These are phyloP conservation scores for Hydropotes inermis DNA, from an alignment of 2,113 vertebrate species.

Conservation along the genomic window DNA sequence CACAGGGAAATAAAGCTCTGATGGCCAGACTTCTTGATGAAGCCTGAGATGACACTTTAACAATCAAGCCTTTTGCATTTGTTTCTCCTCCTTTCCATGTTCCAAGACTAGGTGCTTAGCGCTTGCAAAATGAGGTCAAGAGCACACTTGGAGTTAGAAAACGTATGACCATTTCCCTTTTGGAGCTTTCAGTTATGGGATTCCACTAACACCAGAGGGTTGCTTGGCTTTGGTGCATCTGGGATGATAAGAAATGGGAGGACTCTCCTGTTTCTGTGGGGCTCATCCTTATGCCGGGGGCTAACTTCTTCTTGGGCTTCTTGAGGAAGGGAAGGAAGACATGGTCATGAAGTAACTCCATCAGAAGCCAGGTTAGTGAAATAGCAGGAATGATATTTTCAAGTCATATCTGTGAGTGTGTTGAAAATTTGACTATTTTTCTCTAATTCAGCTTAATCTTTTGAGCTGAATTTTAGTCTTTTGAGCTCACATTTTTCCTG, in stretches of 20 bases:
- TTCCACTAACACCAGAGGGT: neutral
- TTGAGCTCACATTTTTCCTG: constrained; percentile 27
- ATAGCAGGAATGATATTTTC: constrained; percentile 41
- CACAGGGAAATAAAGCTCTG: neutral
- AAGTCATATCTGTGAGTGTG: neutral
- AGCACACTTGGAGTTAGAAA: neutral
- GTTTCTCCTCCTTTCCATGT: neutral
- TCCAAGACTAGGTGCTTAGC: neutral
- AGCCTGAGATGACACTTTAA: constrained; percentile 21
- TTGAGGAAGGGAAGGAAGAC: constrained; percentile 2
- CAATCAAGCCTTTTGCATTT: neutral
- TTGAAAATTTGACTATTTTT: constrained; percentile 53
- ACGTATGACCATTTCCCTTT: neutral
- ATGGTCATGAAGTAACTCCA: neutral
- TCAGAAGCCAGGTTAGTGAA: constrained; percentile 28
- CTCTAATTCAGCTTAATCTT: constrained; percentile 40
- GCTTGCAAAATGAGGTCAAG: constrained; percentile 37
- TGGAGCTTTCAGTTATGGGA: neutral
- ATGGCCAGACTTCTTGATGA: constrained; percentile 31
- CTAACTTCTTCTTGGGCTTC: constrained; percentile 37
- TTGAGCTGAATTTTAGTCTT: too few species aligned
- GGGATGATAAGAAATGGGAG: neutral
- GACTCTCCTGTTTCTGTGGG: neutral
- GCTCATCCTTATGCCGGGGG: neutral
- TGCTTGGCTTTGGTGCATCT: constrained; percentile 7